Percentiles rank a stretch among this genome's conserved stretches.
Evolutionary conservation across 2,888 invertebrate genomes (phyloP).

Genomic region (Torymus aiolomorphi): DNA sequence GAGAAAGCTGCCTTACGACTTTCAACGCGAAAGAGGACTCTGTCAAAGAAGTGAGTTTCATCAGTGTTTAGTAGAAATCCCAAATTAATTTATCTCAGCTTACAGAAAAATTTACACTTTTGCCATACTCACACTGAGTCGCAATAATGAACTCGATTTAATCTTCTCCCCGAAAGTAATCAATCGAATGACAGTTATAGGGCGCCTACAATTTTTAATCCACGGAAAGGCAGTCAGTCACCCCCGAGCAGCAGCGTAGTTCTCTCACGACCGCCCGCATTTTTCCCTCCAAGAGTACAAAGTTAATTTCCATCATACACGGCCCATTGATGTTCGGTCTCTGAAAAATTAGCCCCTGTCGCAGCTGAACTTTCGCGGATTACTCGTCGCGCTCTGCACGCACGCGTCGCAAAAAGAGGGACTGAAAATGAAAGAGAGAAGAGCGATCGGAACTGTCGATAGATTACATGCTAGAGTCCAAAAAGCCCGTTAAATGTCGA

Average conservation of each 20-base stretch:
- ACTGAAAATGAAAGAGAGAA: background rate
- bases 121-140: too few species aligned
- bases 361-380: slow-evolving; percentile 7
- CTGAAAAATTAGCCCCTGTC: slow-evolving; percentile 36
- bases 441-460: slow-evolving; percentile 1
- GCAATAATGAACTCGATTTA: too few species aligned
- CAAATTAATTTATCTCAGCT: too few species aligned
- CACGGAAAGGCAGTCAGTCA: background rate
- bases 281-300: background rate
- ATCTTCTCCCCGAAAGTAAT: too few species aligned
- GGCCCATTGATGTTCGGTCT: background rate
- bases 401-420: background rate
- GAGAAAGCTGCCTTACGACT: too few species aligned
- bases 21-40: too few species aligned
- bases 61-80: too few species aligned
- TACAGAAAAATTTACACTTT: too few species aligned
- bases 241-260: background rate
- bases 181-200: too few species aligned
- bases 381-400: background rate
- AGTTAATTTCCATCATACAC: slow-evolving; percentile 22
- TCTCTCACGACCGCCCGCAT: background rate
- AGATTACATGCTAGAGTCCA: slow-evolving; percentile 31
- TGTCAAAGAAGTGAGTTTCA: too few species aligned
- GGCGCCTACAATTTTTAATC: background rate
- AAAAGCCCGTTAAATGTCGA: slow-evolving; percentile 46